These are phyloP conservation scores for Polyommatus icarus DNA, from an alignment of 2,888 invertebrate genomes.

Conservation along the genomic window DNA sequence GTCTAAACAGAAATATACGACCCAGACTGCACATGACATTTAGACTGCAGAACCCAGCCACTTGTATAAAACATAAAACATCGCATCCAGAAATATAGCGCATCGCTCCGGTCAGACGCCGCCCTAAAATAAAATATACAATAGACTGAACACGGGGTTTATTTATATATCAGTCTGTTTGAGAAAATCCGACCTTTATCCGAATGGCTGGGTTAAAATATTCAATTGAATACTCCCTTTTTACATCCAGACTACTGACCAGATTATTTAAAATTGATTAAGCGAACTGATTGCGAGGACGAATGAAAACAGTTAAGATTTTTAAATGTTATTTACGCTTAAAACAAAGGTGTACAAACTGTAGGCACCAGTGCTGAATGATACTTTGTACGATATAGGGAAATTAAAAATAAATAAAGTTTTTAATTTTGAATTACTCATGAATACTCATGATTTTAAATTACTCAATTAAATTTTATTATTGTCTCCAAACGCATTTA, in stretches of 20 bases:
- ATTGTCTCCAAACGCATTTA: neutral
- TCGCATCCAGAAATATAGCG: constrained; percentile 30
- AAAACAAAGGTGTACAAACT: neutral
- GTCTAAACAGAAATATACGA: constrained; percentile 3
- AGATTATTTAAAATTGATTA: constrained; percentile 20
- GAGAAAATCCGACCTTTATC: constrained; percentile 38
- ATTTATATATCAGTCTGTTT: constrained; percentile 36
- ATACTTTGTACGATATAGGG: neutral
- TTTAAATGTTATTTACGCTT: neutral
- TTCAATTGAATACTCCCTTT: constrained; percentile 30
- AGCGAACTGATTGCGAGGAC: neutral
- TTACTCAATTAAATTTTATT: too few relatives aligned
- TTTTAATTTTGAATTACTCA: too few relatives aligned
- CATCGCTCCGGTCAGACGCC: constrained; percentile 5
- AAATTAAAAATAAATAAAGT: too few relatives aligned
- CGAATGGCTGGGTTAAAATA: constrained; percentile 33
- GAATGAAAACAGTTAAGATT: neutral
- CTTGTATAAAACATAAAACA: constrained; percentile 13
- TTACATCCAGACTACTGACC: constrained; percentile 13
- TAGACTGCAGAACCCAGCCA: constrained; percentile 4
- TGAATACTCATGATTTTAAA: too few relatives aligned
- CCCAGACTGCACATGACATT: constrained; percentile 25
- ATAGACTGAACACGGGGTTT: constrained; percentile 29
- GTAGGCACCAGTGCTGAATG: neutral
- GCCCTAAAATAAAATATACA: constrained; percentile 30